These are phyloP conservation scores for Trigoniulus corallinus DNA, from an alignment of 1,140 invertebrate species.

Conservation along the genomic window DNA sequence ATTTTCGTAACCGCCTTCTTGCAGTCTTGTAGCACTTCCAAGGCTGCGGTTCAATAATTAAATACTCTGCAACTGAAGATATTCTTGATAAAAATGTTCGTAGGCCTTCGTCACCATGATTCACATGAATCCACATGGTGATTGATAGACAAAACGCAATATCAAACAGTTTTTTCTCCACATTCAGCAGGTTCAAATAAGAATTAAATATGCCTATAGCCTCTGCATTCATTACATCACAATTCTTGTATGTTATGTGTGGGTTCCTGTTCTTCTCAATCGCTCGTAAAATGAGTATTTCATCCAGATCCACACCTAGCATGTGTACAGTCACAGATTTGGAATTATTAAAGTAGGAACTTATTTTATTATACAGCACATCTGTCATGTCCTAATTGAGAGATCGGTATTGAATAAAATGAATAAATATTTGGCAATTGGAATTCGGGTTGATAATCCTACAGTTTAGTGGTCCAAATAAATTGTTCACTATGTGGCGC, in stretches of 20 bases:
- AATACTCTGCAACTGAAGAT: conserved; percentile 31
- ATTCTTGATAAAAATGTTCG: conserved; percentile 32
- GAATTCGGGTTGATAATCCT: too few species aligned
- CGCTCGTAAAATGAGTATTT: conserved; percentile 45
- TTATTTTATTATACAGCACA: too few species aligned
- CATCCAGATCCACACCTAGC: conserved; percentile 56
- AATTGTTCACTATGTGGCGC: too few species aligned
- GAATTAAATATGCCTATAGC: conserved; percentile 1
- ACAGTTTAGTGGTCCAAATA: too few species aligned
- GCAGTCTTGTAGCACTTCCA: conserved; percentile 65
- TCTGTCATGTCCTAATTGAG: conserved; percentile 48
- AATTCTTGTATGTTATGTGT: conserved; percentile 35
- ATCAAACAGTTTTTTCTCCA: conserved; percentile 39
- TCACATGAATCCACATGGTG: conserved; percentile 76
- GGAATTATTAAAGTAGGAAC: conserved; percentile 29
- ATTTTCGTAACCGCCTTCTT: conserved; percentile 43
- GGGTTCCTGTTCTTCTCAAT: conserved; percentile 28
- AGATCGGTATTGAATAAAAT: too few species aligned
- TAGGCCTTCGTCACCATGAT: conserved; percentile 53
- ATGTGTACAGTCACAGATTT: conserved; percentile 28
- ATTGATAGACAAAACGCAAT: conserved; percentile 59
- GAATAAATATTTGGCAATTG: too few species aligned
- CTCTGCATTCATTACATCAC: conserved; percentile 40
- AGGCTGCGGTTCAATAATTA: conserved; percentile 61
- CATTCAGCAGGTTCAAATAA: conserved; percentile 6